Evolutionary conservation across 1,140 invertebrate species (phyloP).

Genomic region (Musca vetustissima): DNA sequence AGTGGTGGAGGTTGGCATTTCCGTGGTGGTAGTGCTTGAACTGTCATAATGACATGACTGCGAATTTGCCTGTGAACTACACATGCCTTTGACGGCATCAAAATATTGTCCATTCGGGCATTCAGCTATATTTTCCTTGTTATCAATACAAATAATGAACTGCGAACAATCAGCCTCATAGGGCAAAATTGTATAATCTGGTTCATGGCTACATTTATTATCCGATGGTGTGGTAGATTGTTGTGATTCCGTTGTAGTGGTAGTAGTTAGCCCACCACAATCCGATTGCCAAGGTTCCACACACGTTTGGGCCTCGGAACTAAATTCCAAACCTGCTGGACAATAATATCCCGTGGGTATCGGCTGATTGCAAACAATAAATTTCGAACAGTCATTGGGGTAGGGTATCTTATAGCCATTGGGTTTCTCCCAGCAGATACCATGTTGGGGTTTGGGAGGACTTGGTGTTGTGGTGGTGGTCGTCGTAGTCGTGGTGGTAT

Average conservation of each 20-base stretch:
- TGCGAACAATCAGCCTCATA: conserved; percentile 33
- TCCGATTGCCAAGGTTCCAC: conserved; percentile 31
- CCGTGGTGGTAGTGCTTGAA: background rate
- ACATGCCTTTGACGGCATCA: conserved; percentile 33
- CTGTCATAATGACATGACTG: conserved; percentile 5
- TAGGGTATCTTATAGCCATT: conserved; percentile 39
- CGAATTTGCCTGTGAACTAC: conserved; percentile 27
- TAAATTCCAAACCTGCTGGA: conserved; percentile 23
- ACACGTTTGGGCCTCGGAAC: background rate
- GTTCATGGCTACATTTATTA: conserved; percentile 31
- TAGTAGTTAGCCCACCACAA: conserved; percentile 33
- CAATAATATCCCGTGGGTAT: conserved; percentile 40
- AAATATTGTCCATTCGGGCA: conserved; percentile 39
- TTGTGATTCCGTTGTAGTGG: no score
- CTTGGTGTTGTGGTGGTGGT: conserved; percentile 5
- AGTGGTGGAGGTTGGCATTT: conserved; percentile 25
- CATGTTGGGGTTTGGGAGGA: conserved; percentile 38
- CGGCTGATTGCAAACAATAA: conserved; percentile 39
- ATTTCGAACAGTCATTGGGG: conserved; percentile 46
- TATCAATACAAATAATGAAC: conserved; percentile 40
- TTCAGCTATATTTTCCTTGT: conserved; percentile 16
- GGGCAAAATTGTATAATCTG: conserved; percentile 26
- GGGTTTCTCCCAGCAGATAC: conserved; percentile 35
- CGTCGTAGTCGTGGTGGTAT: conserved; percentile 16
- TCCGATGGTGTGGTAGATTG: conserved; percentile 29